Conservation (phyloP, 2,888 invertebrate genomes). For the Sericinus montela region DNA sequence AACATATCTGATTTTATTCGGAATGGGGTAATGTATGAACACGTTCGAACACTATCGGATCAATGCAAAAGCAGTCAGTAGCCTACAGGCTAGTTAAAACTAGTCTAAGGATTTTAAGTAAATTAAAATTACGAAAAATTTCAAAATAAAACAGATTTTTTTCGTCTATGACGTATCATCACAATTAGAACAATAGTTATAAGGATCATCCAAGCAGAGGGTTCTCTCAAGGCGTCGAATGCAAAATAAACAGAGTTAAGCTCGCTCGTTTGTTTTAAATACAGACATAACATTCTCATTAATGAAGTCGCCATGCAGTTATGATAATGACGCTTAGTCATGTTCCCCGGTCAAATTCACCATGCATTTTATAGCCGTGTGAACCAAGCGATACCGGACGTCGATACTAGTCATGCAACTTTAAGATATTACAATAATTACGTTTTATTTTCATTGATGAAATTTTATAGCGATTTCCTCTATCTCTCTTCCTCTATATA, state of each 20-base stretch:
- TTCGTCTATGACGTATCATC: too few species aligned
- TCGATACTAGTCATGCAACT: slow-evolving; percentile 25
- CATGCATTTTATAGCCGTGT: slow-evolving; percentile 15
- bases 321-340: slow-evolving; percentile 8
- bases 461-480: not conserved
- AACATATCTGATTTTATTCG: slow-evolving; percentile 18
- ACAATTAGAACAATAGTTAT: too few species aligned
- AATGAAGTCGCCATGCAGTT: not conserved
- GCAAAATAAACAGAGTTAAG: too few species aligned
- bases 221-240: too few species aligned
- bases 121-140: too few species aligned
- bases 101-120: too few species aligned
- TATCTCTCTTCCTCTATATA: not conserved
- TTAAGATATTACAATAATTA: slow-evolving; percentile 6
- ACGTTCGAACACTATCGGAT: too few species aligned
- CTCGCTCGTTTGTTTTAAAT: not conserved
- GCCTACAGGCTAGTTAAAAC: too few species aligned
- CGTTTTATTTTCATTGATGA: not conserved
- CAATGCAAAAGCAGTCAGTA: too few species aligned
- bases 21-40: slow-evolving; percentile 10
- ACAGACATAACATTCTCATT: slow-evolving; percentile 6
- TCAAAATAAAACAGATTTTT: too few species aligned
- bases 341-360: slow-evolving; percentile 1
- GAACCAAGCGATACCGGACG: slow-evolving; percentile 14
- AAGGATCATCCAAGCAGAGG: too few species aligned